These are phyloP conservation scores for Phoxinus dragarum DNA, from an alignment of 2,797 vertebrate genomes.

Conservation along the genomic window DNA sequence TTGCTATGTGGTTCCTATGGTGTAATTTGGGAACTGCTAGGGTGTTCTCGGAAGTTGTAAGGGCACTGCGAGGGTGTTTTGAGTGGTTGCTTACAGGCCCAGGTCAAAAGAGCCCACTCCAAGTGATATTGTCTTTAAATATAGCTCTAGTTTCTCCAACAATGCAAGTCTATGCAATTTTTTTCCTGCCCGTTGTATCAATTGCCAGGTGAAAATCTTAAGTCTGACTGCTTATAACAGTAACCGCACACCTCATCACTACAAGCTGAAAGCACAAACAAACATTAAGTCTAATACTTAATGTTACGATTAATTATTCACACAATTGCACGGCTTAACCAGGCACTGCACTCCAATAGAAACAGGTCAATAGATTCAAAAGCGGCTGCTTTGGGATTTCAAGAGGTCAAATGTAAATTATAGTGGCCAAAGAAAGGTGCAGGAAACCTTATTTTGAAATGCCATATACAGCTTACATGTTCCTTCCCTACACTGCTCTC, in stretches of 20 bases:
- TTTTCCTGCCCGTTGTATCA: not conserved
- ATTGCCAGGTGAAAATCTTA: not conserved
- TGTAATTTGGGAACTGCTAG: not conserved
- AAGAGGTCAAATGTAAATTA: constrained; percentile 38
- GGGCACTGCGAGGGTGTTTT: not conserved
- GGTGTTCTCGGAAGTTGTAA: not conserved
- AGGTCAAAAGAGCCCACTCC: not conserved
- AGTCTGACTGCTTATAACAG: not conserved
- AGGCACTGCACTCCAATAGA: constrained; percentile 26
- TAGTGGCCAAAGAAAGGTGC: constrained; percentile 3
- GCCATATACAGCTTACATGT: constrained; percentile 16
- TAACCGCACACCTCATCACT: not conserved
- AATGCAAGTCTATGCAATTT: not conserved
- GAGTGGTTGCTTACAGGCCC: not conserved
- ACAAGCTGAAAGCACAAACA: constrained; percentile 1
- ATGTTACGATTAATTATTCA: constrained; percentile 27
- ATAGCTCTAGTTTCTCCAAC: not conserved
- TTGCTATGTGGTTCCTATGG: not conserved
- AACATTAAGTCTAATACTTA: constrained; percentile 4
- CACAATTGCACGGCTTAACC: constrained; percentile 37
- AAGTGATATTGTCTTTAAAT: not conserved
- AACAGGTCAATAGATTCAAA: constrained; percentile 42
- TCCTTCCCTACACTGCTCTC: constrained; percentile 1
- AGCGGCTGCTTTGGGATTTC: constrained; percentile 37
- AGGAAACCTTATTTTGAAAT: constrained; percentile 4